These are phyloP conservation scores for Eciton burchellii DNA, from an alignment of 1,140 invertebrate species.

Conservation along the genomic window DNA sequence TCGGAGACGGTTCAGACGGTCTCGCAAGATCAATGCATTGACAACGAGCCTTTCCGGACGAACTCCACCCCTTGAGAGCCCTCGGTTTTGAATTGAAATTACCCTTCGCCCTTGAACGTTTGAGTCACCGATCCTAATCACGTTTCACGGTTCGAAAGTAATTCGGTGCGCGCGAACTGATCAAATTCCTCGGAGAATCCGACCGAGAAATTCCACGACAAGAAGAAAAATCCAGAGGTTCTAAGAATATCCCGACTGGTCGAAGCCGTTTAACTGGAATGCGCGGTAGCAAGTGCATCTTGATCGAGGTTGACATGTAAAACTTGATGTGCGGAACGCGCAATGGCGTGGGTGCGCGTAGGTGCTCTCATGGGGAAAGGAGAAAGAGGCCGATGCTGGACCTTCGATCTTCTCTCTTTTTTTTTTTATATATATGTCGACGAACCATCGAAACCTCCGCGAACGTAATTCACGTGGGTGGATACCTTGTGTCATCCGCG, in stretches of 20 bases:
- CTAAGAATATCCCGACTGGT: background rate
- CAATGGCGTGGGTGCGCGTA: background rate
- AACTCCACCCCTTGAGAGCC: conserved; percentile 43
- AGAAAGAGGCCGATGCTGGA: conserved; percentile 14
- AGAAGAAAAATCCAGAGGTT: background rate
- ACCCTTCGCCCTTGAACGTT: conserved; percentile 16
- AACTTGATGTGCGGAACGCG: conserved; percentile 1
- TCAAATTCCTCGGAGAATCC: conserved; percentile 6
- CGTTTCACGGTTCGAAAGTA: conserved; percentile 1
- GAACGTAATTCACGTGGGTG: conserved; percentile 46
- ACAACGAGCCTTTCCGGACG: conserved; percentile 48
- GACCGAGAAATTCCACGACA: background rate
- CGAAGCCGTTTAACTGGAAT: background rate
- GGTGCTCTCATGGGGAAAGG: background rate
- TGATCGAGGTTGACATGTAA: background rate
- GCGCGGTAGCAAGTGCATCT: background rate
- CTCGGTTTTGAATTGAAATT: conserved; percentile 26
- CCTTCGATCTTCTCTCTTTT: conserved; percentile 21
- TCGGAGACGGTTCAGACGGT: conserved; percentile 25
- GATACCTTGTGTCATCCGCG: conserved; percentile 68
- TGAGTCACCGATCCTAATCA: conserved; percentile 55
- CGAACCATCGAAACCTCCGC: background rate
- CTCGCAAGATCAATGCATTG: conserved; percentile 20
- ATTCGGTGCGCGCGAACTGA: background rate
- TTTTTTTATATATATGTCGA: background rate